Evolutionary conservation across 2,113 vertebrate species (phyloP), one percentile per base, ranked within the genome.

Genomic region (Epinephelus moara): DNA sequence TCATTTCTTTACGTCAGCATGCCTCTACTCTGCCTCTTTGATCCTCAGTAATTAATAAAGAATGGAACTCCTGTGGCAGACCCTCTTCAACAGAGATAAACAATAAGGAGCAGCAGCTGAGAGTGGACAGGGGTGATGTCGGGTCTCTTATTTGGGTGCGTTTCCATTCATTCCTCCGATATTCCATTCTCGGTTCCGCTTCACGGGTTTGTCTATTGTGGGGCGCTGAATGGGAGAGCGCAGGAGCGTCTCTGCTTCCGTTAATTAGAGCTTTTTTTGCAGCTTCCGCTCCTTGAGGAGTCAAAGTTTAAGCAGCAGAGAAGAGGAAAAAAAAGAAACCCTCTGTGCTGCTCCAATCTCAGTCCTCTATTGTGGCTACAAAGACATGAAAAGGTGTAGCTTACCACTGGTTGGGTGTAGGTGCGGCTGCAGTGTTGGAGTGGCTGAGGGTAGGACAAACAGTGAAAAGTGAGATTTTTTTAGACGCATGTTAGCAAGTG

Each of bases 111-210:
- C 62, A 69, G 78, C 25, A 77, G 63, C 80, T 62, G 30, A 80
- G 82, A 84, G 80, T 76, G 85, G 86, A 85, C 82, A 78, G 56
- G 89, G 92, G 89, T 91, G 93, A 87, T 88, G 67, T 73, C 21
- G 85, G 93, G 86, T 83, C 93, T 93, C 87, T 93, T 93, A 89
- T 93, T 92, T 92, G 91, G 88, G 88, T 86, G 88, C 74, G 75
- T 90, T 92, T 78, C 90, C 91, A 94, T 96, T 96, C 96, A 95
- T 88, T 85, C 88, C 85, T 87, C 90, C 88, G 67, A 93, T 94
- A 93, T 95, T 95, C 92, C 91, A 89, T 93, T 86, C 91, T 93
- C 84, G 88, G 96, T 96, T 96, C 95, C 96, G 96, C 96, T 96
- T 93, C 93, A 94, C 69, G 88, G 95, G 92, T 88, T 84, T 40